Conservation (phyloP, 2,797 vertebrate genomes). For the Carduelis carduelis region DNA sequence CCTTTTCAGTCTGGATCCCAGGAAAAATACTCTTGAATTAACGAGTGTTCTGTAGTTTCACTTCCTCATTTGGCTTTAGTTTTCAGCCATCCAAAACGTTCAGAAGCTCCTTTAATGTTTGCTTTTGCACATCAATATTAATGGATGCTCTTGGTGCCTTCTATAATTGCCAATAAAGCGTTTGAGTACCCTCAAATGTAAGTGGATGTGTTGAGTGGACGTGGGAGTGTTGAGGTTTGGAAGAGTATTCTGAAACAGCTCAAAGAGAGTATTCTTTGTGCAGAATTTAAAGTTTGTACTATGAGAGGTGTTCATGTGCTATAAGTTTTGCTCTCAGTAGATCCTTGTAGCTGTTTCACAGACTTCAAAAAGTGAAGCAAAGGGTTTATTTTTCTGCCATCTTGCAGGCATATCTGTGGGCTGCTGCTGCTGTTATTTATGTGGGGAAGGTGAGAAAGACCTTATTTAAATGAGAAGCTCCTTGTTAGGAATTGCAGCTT, state of each 20-base stretch:
- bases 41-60: neutral
- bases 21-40: neutral
- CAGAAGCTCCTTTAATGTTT: neutral
- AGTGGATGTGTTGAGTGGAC: neutral
- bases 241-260: neutral
- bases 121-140: neutral
- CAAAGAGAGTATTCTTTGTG: neutral
- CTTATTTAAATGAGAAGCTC: neutral
- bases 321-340: neutral
- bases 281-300: neutral
- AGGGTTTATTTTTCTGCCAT: neutral
- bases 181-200: neutral
- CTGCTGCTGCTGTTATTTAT: neutral
- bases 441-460: conserved; percentile 15
- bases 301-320: neutral
- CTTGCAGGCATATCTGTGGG: neutral
- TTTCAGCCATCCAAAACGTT: neutral
- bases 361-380: neutral
- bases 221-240: neutral
- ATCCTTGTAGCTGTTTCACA: neutral
- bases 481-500: neutral
- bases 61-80: neutral
- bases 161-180: neutral
- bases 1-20: neutral
- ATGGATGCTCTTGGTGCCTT: neutral